These are phyloP conservation scores for Lytechinus pictus DNA, from an alignment of 35 echinoderm and acorn worm genomes.

Conservation along the genomic window DNA sequence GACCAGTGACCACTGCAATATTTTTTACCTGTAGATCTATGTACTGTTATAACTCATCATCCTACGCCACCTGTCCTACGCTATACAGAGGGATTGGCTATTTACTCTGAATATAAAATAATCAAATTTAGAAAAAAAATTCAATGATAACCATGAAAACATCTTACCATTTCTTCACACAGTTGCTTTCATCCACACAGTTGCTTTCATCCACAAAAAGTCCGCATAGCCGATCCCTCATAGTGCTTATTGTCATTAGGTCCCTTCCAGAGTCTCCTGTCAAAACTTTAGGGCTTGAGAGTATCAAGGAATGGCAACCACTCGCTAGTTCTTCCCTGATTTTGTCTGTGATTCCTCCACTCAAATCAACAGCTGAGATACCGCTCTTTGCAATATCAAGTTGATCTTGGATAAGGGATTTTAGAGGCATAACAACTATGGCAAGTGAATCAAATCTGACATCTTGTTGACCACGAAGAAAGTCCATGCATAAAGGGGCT, in stretches of 20 bases:
- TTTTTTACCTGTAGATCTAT: too few relatives aligned
- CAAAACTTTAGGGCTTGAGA: background rate
- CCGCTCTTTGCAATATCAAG: background rate
- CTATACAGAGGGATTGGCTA: too few relatives aligned
- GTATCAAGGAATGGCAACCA: background rate
- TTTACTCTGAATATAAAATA: too few relatives aligned
- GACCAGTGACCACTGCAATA: too few relatives aligned
- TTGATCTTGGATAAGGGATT: background rate
- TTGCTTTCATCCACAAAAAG: background rate
- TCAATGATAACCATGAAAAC: too few relatives aligned
- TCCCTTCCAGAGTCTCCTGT: background rate
- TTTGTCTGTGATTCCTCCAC: background rate
- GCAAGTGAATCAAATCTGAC: background rate
- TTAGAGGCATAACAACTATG: constrained; percentile 34
- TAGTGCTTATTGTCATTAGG: background rate
- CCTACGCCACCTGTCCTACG: too few relatives aligned
- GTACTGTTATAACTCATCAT: too few relatives aligned
- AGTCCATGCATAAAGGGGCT: constrained; percentile 20
- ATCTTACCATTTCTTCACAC: too few relatives aligned
- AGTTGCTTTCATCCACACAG: too few relatives aligned
- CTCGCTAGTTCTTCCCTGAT: background rate
- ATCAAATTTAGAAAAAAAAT: too few relatives aligned
- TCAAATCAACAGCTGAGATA: constrained; percentile 14
- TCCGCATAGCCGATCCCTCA: background rate
- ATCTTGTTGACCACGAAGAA: background rate